These are phyloP conservation scores for Campoletis sonorensis DNA, from an alignment of 1,140 invertebrate species.

Conservation along the genomic window DNA sequence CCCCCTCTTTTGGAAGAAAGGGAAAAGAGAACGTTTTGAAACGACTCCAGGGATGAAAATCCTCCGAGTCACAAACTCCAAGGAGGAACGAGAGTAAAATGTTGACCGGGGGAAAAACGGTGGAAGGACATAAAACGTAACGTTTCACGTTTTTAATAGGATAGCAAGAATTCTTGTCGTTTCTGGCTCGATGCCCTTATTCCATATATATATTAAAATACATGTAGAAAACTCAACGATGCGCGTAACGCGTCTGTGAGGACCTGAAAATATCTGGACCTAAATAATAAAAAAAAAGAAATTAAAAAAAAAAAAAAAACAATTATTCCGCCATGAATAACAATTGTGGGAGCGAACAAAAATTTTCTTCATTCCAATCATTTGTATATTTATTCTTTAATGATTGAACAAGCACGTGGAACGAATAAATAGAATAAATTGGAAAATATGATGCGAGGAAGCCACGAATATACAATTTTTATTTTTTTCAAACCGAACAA, in stretches of 20 bases:
- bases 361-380: no score
- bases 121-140: constrained; percentile 57
- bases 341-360: no score
- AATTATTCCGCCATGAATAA: no score
- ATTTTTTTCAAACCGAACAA: no score
- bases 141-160: constrained; percentile 64
- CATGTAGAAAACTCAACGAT: constrained; percentile 49
- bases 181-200: constrained; percentile 57
- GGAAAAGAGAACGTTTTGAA: neutral
- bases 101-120: neutral
- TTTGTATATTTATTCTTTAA: no score
- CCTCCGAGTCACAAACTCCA: neutral
- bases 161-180: constrained; percentile 59
- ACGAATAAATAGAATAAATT: no score
- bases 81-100: constrained; percentile 21
- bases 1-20: neutral
- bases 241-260: constrained; percentile 61
- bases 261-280: constrained; percentile 43
- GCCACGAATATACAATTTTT: no score
- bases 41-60: constrained; percentile 21
- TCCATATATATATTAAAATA: constrained; percentile 38
- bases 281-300: no score
- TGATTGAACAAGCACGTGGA: no score
- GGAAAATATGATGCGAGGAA: no score
- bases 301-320: no score